phyloP scores from a whole-genome alignment of 2,888 invertebrate species.

The Euclidia mi region DNA sequence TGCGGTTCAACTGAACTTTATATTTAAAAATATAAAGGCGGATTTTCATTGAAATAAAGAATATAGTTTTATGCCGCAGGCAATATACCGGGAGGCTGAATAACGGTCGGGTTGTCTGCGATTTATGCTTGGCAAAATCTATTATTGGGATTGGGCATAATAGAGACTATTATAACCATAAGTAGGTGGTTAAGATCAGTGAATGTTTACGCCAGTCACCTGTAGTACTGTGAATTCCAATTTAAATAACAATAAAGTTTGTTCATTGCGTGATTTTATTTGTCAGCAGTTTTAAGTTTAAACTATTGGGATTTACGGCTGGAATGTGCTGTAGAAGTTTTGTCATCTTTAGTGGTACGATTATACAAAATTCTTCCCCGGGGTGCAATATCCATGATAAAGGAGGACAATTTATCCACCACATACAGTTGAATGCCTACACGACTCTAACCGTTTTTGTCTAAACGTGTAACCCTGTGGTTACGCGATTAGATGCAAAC shows the following conservation, averaged over 20 bases:
- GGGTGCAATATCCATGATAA: conserved; percentile 6
- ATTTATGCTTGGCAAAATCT: conserved; percentile 73
- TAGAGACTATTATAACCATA: conserved; percentile 60
- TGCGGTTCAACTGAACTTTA: conserved; percentile 41
- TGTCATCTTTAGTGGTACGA: background rate
- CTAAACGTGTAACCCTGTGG: conserved; percentile 6
- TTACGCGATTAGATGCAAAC: conserved; percentile 12
- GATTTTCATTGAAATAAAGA: conserved; percentile 41
- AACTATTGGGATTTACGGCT: no score
- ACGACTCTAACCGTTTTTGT: conserved; percentile 4
- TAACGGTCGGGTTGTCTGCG: conserved; percentile 67
- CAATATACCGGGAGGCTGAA: conserved; percentile 66
- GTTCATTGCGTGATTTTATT: no score
- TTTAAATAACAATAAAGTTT: no score
- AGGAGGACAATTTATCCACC: conserved; percentile 6
- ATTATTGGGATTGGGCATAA: conserved; percentile 67
- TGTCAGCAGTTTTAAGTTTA: no score
- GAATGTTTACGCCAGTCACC: conserved; percentile 18
- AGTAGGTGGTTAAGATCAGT: conserved; percentile 52
- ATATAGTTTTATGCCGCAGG: conserved; percentile 58
- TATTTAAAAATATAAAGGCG: conserved; percentile 24
- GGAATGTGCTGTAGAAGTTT: no score
- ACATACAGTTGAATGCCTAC: background rate
- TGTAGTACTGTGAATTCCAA: background rate
- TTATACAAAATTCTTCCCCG: background rate